phyloP scores from a whole-genome alignment of 2,888 invertebrate genomes.

The Drosophila vallismaia region DNA sequence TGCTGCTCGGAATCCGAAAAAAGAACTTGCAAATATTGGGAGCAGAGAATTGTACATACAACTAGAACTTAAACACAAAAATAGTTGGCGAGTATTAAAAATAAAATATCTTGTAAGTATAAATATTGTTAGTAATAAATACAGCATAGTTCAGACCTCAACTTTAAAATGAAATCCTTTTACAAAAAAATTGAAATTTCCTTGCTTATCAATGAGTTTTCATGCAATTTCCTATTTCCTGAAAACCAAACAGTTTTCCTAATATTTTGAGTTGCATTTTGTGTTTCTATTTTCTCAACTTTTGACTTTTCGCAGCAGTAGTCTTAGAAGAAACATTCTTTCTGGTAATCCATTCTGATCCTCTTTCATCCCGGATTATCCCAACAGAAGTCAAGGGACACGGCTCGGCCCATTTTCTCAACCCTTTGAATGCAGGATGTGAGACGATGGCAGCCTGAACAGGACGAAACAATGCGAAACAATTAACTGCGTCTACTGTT shows the following conservation, averaged over 20 bases:
- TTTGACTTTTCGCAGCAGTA: constrained; percentile 39
- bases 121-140: too few species aligned
- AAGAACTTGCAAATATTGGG: constrained; percentile 20
- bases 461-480: constrained; percentile 39
- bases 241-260: constrained; percentile 1
- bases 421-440: constrained; percentile 58
- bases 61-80: neutral
- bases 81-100: neutral
- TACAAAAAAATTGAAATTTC: constrained; percentile 1
- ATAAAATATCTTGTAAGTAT: neutral
- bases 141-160: neutral
- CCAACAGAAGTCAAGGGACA: constrained; percentile 72
- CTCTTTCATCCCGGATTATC: constrained; percentile 78
- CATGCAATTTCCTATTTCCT: neutral
- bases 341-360: constrained; percentile 70
- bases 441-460: constrained; percentile 16
- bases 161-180: neutral
- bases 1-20: constrained; percentile 21
- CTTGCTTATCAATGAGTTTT: constrained; percentile 2
- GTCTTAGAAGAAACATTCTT: neutral
- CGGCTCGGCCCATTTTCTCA: constrained; percentile 63
- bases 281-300: neutral
- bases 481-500: constrained; percentile 77
- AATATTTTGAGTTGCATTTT: constrained; percentile 1
- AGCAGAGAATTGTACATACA: neutral